Conservation (phyloP, 1,140 invertebrate species). For the Pseudobourletiella spinata region DNA sequence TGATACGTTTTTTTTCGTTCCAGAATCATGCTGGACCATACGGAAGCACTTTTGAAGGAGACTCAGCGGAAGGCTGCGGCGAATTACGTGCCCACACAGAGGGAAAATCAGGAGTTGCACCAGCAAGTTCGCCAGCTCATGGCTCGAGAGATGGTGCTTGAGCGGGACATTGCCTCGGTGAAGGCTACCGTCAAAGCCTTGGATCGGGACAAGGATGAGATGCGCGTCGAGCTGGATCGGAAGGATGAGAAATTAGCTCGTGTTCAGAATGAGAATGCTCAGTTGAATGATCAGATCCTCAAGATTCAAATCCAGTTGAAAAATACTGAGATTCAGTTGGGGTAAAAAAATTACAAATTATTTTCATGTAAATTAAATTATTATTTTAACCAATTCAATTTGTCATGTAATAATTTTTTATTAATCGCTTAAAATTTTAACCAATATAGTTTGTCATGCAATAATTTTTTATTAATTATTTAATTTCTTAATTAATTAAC, state of each 20-base stretch:
- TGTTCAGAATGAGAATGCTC: constrained; percentile 12
- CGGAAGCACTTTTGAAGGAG: constrained; percentile 2
- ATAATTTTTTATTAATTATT: too few species aligned
- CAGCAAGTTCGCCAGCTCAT: constrained; percentile 12
- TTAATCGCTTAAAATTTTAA: too few species aligned
- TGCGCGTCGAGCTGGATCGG: constrained; percentile 19
- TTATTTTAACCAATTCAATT: too few species aligned
- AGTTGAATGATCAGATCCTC: constrained; percentile 11
- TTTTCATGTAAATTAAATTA: too few species aligned
- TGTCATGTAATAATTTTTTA: too few species aligned
- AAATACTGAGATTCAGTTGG: constrained; percentile 19
- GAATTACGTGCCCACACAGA: constrained; percentile 6
- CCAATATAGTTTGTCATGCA: too few species aligned
- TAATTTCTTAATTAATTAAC: not conserved
- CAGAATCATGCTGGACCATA: constrained; percentile 14
- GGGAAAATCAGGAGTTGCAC: constrained; percentile 16
- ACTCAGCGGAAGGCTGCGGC: constrained; percentile 7
- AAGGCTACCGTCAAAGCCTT: constrained; percentile 10
- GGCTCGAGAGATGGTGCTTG: constrained; percentile 12
- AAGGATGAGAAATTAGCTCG: constrained; percentile 26
- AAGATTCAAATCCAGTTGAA: constrained; percentile 20
- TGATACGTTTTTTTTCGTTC: not conserved
- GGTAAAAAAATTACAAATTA: too few species aligned
- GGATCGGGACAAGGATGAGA: constrained; percentile 27
- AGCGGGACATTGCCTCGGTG: constrained; percentile 15